phyloP scores from a whole-genome alignment of 2,888 invertebrate species.

The Drosophila neotestacea region DNA sequence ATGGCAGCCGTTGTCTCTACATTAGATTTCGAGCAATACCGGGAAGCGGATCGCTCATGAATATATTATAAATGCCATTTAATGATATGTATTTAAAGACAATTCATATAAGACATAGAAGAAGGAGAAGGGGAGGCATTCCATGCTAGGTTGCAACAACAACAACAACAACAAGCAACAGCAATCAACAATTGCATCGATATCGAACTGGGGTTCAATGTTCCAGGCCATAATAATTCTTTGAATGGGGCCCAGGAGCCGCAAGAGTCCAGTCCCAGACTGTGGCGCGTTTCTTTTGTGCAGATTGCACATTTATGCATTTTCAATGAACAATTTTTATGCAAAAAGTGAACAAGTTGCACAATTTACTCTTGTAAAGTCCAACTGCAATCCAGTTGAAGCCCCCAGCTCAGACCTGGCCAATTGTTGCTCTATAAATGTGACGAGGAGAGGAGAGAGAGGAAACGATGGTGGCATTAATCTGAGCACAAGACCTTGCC shows the following conservation, averaged over 20 bases:
- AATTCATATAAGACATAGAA: conserved; percentile 58
- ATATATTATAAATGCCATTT: conserved; percentile 78
- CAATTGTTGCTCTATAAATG: conserved; percentile 79
- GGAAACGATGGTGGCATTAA: conserved; percentile 63
- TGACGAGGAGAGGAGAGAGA: conserved; percentile 36
- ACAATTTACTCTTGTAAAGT: conserved; percentile 79
- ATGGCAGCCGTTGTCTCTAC: conserved; percentile 50
- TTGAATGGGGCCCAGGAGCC: conserved; percentile 47
- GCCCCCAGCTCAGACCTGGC: conserved; percentile 15
- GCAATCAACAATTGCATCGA: conserved; percentile 79
- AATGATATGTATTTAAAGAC: conserved; percentile 79
- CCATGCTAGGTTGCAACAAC: conserved; percentile 11
- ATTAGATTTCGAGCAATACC: conserved; percentile 75
- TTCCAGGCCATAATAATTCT: conserved; percentile 76
- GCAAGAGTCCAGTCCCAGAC: conserved; percentile 14
- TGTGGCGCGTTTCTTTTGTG: conserved; percentile 63
- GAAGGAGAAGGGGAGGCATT: neutral
- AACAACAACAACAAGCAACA: conserved; percentile 52
- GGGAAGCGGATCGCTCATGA: conserved; percentile 76
- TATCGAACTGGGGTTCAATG: conserved; percentile 76
- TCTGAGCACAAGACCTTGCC: conserved; percentile 72
- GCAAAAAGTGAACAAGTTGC: conserved; percentile 81
- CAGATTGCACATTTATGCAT: conserved; percentile 80
- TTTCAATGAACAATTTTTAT: conserved; percentile 81
- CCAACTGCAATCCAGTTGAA: conserved; percentile 38